phyloP scores from a whole-genome alignment of 2,797 vertebrate genomes.

The Chiloscyllium punctatum region DNA sequence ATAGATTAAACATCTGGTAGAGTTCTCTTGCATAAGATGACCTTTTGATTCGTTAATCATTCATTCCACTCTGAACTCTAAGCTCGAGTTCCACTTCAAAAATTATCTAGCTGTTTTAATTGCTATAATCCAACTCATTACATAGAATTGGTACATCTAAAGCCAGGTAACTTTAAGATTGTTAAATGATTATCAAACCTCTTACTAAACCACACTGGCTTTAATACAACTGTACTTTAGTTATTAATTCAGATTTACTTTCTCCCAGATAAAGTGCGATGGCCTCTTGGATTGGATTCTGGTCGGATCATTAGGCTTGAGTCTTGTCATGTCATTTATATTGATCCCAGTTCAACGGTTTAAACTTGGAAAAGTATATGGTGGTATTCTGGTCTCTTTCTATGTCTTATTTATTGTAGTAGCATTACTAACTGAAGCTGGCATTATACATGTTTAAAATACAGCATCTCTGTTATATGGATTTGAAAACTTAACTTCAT shows the following conservation, averaged over 20 bases:
- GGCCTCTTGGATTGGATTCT: slow-evolving; percentile 83
- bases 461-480: background rate
- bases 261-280: slow-evolving; percentile 69
- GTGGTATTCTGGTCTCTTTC: slow-evolving; percentile 72
- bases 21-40: background rate
- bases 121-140: background rate
- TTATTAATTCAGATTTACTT: background rate
- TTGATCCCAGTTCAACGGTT: slow-evolving; percentile 74
- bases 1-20: background rate
- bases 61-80: background rate
- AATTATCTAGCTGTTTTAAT: background rate
- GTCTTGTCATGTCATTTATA: slow-evolving; percentile 79
- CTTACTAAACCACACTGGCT: background rate
- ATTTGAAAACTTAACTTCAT: background rate
- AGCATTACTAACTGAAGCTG: slow-evolving; percentile 84
- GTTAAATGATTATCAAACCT: background rate
- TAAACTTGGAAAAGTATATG: slow-evolving; percentile 65
- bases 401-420: slow-evolving; percentile 74
- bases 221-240: background rate
- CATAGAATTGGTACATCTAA: background rate
- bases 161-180: background rate
- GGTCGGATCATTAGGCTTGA: slow-evolving; percentile 75
- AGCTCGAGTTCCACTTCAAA: background rate
- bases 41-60: background rate
- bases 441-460: slow-evolving; percentile 54